Percentiles rank a stretch among this genome's conserved stretches.
These are phyloP conservation scores for Actinemys pallida DNA, from an alignment of 2,113 vertebrate genomes.

Conservation along the genomic window DNA sequence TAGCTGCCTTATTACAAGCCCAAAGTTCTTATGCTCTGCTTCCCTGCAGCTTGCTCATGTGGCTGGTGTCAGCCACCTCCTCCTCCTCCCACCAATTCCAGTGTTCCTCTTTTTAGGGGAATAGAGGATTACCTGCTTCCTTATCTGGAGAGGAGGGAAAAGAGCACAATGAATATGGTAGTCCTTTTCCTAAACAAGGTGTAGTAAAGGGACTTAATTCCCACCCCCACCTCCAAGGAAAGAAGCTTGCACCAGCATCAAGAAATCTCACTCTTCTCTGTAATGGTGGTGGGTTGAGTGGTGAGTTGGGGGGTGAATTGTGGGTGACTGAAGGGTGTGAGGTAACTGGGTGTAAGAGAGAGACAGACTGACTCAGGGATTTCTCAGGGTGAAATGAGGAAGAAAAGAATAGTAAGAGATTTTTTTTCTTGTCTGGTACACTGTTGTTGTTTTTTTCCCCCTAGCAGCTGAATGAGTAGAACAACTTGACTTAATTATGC, in stretches of 20 bases:
- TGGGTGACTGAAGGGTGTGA: background rate
- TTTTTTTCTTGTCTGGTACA: accelerated
- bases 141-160: too few species aligned
- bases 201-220: background rate
- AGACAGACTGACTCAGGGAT: background rate
- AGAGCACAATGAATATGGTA: accelerated
- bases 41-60: background rate
- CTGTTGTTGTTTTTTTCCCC: accelerated
- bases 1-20: background rate
- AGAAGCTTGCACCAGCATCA: background rate
- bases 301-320: background rate
- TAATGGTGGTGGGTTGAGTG: background rate
- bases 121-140: background rate
- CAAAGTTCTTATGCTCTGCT: background rate
- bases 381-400: background rate
- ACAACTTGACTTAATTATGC: background rate
- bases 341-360: background rate
- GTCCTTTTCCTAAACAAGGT: background rate
- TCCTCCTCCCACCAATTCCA: background rate
- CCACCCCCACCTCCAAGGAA: background rate
- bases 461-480: background rate
- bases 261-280: background rate
- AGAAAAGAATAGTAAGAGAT: background rate
- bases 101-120: background rate
- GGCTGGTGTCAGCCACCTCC: background rate